phyloP scores from a whole-genome alignment of 2,797 vertebrate genomes.

The Paratrypauchen microcephalus region DNA sequence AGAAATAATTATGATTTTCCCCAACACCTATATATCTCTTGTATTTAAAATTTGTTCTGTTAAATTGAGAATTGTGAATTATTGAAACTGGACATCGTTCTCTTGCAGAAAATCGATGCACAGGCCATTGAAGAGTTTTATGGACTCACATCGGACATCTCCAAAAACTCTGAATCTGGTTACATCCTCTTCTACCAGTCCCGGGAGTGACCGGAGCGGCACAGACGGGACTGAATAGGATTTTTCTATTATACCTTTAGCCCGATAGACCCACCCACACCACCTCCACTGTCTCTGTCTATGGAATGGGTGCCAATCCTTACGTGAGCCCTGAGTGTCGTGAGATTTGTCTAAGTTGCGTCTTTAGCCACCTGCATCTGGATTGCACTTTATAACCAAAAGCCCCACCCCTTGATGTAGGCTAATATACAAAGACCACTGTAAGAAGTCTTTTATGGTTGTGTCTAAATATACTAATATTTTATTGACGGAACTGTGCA shows the following conservation, averaged over 20 bases:
- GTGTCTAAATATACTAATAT: background rate
- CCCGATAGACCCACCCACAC: conserved; percentile 34
- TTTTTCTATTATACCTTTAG: conserved; percentile 24
- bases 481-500: background rate
- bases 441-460: background rate
- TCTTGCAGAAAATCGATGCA: conserved; percentile 94
- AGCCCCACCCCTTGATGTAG: conserved; percentile 12
- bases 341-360: conserved; percentile 30
- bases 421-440: conserved; percentile 13
- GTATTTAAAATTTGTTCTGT: too few species aligned
- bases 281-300: conserved; percentile 17
- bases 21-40: too few species aligned
- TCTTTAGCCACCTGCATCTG: conserved; percentile 78
- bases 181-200: conserved; percentile 99
- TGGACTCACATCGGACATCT: conserved; percentile 98
- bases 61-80: too few species aligned
- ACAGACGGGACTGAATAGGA: conserved; percentile 31
- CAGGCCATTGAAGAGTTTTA: conserved; percentile 99
- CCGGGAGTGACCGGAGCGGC: conserved; percentile 83
- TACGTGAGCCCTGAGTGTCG: conserved; percentile 32
- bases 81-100: too few species aligned
- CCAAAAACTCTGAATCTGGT: conserved; percentile 99
- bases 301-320: conserved; percentile 67
- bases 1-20: too few species aligned
- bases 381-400: conserved; percentile 80